Percentiles rank a stretch among this genome's conserved stretches.
Evolutionary conservation across 1,140 invertebrate species (phyloP).

Genomic region (Zaprionus kolodkinae): DNA sequence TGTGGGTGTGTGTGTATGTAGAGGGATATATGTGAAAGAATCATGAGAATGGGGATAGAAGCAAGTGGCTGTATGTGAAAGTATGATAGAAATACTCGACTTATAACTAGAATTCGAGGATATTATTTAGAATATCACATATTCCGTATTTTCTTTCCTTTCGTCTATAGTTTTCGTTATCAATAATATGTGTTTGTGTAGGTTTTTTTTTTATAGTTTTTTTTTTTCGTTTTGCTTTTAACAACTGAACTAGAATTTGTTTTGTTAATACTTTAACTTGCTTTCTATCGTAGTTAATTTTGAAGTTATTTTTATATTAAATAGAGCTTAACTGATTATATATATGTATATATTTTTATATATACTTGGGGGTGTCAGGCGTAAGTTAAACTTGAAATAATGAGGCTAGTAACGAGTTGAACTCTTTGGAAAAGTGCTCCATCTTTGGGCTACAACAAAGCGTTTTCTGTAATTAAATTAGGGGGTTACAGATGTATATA

Average conservation of each 20-base stretch:
- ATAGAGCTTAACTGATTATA: slow-evolving; percentile 47
- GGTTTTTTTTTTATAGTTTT: slow-evolving; percentile 23
- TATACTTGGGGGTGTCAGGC: slow-evolving; percentile 16
- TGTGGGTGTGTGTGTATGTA: background rate
- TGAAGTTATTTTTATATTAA: slow-evolving; percentile 25
- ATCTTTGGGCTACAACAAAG: slow-evolving; percentile 58
- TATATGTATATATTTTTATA: slow-evolving; percentile 38
- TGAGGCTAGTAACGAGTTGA: slow-evolving; percentile 64
- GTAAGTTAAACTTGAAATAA: slow-evolving; percentile 61
- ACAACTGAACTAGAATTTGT: slow-evolving; percentile 63
- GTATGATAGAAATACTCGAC: slow-evolving; percentile 20
- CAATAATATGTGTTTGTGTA: slow-evolving; percentile 13
- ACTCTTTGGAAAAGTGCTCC: slow-evolving; percentile 71
- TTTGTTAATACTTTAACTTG: slow-evolving; percentile 60
- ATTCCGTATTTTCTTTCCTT: slow-evolving; percentile 39
- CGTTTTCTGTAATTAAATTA: slow-evolving; percentile 50
- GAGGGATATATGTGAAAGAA: background rate
- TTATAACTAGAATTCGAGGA: slow-evolving; percentile 61
- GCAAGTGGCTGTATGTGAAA: slow-evolving; percentile 43
- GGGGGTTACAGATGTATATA: slow-evolving; percentile 36
- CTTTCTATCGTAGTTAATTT: slow-evolving; percentile 46
- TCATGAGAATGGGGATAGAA: slow-evolving; percentile 22
- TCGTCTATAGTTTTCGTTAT: slow-evolving; percentile 26
- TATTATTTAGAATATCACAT: slow-evolving; percentile 80
- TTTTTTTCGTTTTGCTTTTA: slow-evolving; percentile 20